Conservation (phyloP, 1,140 invertebrate genomes). For the Drosophila insularis region DNA sequence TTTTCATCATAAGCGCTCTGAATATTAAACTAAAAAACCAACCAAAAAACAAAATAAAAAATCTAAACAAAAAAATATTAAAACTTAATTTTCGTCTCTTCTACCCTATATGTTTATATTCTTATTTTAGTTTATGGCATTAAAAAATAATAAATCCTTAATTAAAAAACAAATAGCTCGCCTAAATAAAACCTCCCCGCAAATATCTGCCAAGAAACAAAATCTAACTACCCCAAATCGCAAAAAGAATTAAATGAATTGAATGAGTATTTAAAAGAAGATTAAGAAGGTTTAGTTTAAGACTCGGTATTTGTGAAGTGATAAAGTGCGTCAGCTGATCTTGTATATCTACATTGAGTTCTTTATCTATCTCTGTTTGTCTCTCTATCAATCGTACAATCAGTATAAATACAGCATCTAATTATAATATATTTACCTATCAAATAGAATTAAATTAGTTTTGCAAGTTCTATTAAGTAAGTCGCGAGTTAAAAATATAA, state of each 20-base stretch:
- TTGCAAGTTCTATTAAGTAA: constrained; percentile 56
- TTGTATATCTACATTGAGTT: constrained; percentile 18
- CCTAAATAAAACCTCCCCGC: constrained; percentile 12
- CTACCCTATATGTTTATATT: constrained; percentile 42
- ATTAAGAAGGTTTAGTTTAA: background rate
- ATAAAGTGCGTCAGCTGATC: too few relatives aligned
- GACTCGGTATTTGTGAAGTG: background rate
- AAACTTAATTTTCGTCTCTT: background rate
- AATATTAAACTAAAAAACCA: constrained; percentile 19
- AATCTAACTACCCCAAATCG: background rate
- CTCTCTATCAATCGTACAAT: constrained; percentile 28
- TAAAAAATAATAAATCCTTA: constrained; percentile 1
- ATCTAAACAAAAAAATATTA: background rate
- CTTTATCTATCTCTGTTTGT: constrained; percentile 41
- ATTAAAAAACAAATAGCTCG: constrained; percentile 35
- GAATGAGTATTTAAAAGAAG: too few relatives aligned
- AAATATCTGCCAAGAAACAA: constrained; percentile 9
- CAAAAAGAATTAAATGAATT: background rate
- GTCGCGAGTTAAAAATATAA: constrained; percentile 39
- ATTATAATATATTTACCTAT: constrained; percentile 2
- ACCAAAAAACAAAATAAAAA: background rate
- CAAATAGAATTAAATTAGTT: constrained; percentile 62
- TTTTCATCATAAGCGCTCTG: constrained; percentile 11
- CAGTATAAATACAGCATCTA: constrained; percentile 72
- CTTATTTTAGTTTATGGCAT: constrained; percentile 39